A percentile compares a stretch with the other conserved stretches of the same genome.
phyloP scores from a whole-genome alignment of 2,113 vertebrate species.

The Origma solitaria region DNA sequence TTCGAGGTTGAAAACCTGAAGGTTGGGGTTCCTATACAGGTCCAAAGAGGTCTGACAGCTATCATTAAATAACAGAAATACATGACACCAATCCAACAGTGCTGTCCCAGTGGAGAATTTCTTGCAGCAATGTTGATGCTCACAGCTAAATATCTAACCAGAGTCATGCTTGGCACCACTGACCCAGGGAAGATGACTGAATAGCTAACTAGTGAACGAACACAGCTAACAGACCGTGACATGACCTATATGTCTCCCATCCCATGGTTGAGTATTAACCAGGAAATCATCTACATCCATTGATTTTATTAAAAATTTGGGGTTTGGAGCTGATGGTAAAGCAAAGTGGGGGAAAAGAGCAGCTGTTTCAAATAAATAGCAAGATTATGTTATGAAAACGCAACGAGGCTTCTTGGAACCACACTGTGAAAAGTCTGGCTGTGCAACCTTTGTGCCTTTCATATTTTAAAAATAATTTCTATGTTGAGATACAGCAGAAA shows the following conservation, averaged over 20 bases:
- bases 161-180: slow-evolving; percentile 13
- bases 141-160: slow-evolving; percentile 36
- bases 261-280: slow-evolving; percentile 25
- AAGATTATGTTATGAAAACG: background rate
- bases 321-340: background rate
- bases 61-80: background rate
- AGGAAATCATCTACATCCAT: slow-evolving; percentile 3
- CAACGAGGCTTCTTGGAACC: slow-evolving; percentile 24
- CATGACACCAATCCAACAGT: background rate
- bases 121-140: background rate
- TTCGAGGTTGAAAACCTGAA: background rate
- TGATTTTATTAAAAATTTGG: background rate
- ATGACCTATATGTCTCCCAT: background rate
- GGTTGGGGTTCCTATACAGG: background rate
- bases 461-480: slow-evolving; percentile 41
- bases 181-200: slow-evolving; percentile 16
- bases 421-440: slow-evolving; percentile 13
- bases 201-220: slow-evolving; percentile 47
- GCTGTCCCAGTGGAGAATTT: background rate
- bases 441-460: background rate
- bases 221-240: background rate
- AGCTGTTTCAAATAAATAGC: slow-evolving; percentile 19
- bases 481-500: slow-evolving; percentile 14
- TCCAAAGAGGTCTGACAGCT: background rate
- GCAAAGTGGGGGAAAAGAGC: background rate